Conservation (phyloP, 2,888 invertebrate genomes). For the Caenorhabditis afra region DNA sequence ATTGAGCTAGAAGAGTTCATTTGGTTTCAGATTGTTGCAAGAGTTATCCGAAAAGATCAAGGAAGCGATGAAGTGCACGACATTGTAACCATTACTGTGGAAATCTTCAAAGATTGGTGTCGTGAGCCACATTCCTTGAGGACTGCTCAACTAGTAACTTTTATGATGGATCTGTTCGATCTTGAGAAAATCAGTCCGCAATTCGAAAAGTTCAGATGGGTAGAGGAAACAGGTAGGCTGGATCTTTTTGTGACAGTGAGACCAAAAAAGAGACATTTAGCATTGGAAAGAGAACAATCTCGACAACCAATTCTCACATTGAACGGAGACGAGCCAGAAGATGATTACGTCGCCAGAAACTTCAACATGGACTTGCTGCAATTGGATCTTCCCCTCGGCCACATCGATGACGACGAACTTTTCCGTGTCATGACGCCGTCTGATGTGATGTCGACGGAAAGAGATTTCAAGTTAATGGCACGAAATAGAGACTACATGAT, state of each 20-base stretch:
- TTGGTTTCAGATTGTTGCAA: constrained; percentile 26
- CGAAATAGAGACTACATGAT: constrained; percentile 41
- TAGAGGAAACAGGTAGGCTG: constrained; percentile 28
- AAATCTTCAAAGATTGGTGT: constrained; percentile 50
- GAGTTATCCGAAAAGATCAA: constrained; percentile 30
- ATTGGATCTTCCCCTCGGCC: constrained; percentile 24
- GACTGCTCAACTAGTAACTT: constrained; percentile 34
- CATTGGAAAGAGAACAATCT: constrained; percentile 29
- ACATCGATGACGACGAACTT: constrained; percentile 35
- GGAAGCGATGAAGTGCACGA: constrained; percentile 37
- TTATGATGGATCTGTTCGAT: constrained; percentile 41
- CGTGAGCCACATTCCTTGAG: constrained; percentile 11
- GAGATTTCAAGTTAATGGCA: constrained; percentile 1
- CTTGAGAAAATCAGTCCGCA: constrained; percentile 22
- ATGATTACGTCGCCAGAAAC: constrained; percentile 7
- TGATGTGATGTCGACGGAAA: neutral
- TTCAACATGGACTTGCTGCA: constrained; percentile 21
- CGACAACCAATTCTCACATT: constrained; percentile 30
- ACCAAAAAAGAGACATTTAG: constrained; percentile 10
- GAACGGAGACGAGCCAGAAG: constrained; percentile 28
- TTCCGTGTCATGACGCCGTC: constrained; percentile 15
- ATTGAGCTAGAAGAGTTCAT: no score
- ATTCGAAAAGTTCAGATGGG: constrained; percentile 18
- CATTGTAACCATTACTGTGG: constrained; percentile 31
- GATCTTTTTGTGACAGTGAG: neutral